Evolutionary conservation across 1,140 invertebrate species (phyloP), one percentile per base, ranked within the genome.

Genomic region (Stegodyphus mimosarum): DNA sequence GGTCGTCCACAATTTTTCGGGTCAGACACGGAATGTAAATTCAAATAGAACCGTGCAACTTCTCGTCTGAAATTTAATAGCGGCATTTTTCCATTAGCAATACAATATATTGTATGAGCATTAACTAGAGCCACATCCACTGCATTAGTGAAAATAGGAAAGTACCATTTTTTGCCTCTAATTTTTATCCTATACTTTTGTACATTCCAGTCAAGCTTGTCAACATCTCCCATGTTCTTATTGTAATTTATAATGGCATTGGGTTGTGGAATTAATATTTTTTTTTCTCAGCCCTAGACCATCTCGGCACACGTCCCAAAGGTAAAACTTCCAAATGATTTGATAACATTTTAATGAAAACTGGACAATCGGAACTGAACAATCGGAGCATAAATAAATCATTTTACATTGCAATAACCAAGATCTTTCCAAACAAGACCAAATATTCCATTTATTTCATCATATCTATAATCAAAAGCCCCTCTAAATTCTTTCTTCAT

Each of bases 281-380:
- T 72, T 72, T 72, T 72, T 72, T 72, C 71, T 72, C 71, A 72
- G 71, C 71, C 71, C 51, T 72, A 72, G 71, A 72, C 71, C 71
- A 73, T 73, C 71, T 73, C 71, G 71, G 71, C 71, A 73, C 71
- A 73, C 71, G 71, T 73, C 50, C 49, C 71, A 73, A 73, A 73
- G 71, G 71, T 73, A 73, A 73, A 73, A 73, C 71, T 73, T 73
- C 71, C 71, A 73, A 73, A 73, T 73, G 71, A 73, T 73, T 73
- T 73, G 71, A 73, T 73, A 73, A 73, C 71, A 73, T 73, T 73
- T 73, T 73, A 73, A 73, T n/a, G n/a, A n/a, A n/a, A n/a, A n/a
- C n/a, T n/a, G n/a, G n/a, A n/a, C n/a, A n/a, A n/a, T n/a, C n/a
- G n/a, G n/a, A n/a, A n/a, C n/a, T n/a, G n/a, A n/a, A n/a, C n/a